Evolutionary conservation across 1,140 invertebrate genomes (phyloP), one percentile per base, ranked within the genome.

Genomic region (Eumaeus atala): DNA sequence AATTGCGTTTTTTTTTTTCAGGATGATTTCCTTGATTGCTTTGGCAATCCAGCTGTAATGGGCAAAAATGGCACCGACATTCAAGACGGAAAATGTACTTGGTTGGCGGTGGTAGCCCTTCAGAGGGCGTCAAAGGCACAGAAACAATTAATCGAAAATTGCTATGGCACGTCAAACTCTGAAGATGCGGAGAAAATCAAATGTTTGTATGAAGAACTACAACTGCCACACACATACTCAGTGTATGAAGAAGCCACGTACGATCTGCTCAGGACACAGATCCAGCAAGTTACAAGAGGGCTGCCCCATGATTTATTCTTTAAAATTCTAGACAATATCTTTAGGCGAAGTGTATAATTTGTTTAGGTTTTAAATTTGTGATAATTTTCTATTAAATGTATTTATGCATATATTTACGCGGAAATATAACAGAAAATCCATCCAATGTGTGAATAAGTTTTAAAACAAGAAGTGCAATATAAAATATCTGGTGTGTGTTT

Each of bases 21-120:
- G 91, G 95, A 99, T 87, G 98, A 99, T 77, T 98, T 94, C 77
- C 88, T 99, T 10, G 97, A 99, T 81, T 97, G 95, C 75, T 99
- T 94, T 80, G 97, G 97, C 1, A 92, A 98, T 82, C 90, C 93
- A 10, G 87, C 91, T 17, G 88, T 95, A 0, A 97, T 92, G 6
- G 97, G 97, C 3, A 99, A 99, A 89, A 86, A 92, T 17, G 95
- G 95, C 1, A 97, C 92, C 4, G 98, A 99, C 74, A 98, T 99
- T 62, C 89, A 94, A 82, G 95, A 98, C 67, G 96, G 96, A 28
- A 99, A 99, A 89, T 99, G 98, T 84, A 93, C 96, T 0, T 99
- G 98, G 98, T 87, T 99, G 16, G 92, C 95, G 11, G 95, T 97
- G 11, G 93, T 96, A 12, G 96, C 97, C 14, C 86, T 99, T 50